Evolutionary conservation across 2,888 invertebrate species (phyloP).

Genomic region (Heteropelma amictum): DNA sequence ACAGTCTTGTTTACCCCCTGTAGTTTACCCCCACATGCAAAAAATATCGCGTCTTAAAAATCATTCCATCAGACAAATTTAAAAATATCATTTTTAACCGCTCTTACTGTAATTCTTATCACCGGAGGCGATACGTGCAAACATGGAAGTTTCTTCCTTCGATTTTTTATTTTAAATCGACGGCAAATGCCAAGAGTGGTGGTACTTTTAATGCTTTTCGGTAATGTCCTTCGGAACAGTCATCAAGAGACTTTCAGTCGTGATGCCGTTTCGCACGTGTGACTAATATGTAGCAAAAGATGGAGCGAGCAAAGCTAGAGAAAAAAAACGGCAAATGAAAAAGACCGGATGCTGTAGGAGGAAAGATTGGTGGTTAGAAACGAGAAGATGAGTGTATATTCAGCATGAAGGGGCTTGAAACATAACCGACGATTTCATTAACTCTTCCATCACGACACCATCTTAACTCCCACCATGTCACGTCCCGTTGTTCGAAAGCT

Average conservation of each 20-base stretch:
- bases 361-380: conserved; percentile 31
- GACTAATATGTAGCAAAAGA: background rate
- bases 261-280: background rate
- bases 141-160: conserved; percentile 21
- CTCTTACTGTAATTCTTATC: background rate
- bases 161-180: conserved; percentile 38
- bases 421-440: conserved; percentile 70
- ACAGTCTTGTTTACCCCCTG: conserved; percentile 59
- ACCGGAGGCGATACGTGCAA: no score
- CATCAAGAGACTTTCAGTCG: conserved; percentile 59
- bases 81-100: no score
- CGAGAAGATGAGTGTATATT: conserved; percentile 61
- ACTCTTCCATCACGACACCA: conserved; percentile 60
- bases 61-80: no score
- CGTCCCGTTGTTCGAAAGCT: conserved; percentile 25
- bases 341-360: background rate
- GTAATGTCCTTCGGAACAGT: conserved; percentile 42
- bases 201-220: conserved; percentile 8
- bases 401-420: conserved; percentile 63
- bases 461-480: background rate
- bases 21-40: no score
- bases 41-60: no score
- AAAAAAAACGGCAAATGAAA: background rate
- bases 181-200: background rate
- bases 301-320: background rate